phyloP scores from a whole-genome alignment of 1,140 invertebrate species.

The Drosophila serrata region DNA sequence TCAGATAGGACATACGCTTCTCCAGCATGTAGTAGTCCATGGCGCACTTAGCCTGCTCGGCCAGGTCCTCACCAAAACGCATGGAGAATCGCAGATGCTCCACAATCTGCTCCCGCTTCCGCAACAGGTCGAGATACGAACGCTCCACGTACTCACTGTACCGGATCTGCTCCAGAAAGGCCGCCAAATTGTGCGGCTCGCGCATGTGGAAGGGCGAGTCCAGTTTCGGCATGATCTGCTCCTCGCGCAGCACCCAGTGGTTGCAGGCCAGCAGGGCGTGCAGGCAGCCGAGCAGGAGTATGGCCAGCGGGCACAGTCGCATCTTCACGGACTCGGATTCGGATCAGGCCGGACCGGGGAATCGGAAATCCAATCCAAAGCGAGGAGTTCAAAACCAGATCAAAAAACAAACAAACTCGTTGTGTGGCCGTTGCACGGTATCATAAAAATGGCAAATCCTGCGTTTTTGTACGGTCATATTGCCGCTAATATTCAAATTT shows the following conservation, averaged over 20 bases:
- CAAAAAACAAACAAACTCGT: conserved; percentile 6
- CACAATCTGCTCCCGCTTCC: conserved; percentile 72
- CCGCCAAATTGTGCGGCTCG: conserved; percentile 92
- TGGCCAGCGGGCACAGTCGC: conserved; percentile 43
- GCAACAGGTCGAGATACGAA: conserved; percentile 69
- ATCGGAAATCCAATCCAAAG: conserved; percentile 11
- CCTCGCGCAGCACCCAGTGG: conserved; percentile 79
- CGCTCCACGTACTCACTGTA: conserved; percentile 79
- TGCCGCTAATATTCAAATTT: neutral
- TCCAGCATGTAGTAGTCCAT: conserved; percentile 77
- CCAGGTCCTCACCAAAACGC: conserved; percentile 73
- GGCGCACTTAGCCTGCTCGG: conserved; percentile 79
- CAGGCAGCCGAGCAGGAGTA: conserved; percentile 48
- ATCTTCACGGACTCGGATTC: conserved; percentile 25
- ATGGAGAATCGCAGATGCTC: conserved; percentile 76
- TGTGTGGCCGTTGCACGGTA: neutral
- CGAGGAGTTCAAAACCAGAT: neutral
- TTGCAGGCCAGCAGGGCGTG: conserved; percentile 67
- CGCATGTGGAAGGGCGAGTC: conserved; percentile 92
- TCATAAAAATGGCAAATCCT: neutral
- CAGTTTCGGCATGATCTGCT: conserved; percentile 85
- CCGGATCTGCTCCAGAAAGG: conserved; percentile 93
- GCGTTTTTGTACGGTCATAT: neutral
- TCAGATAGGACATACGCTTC: conserved; percentile 70
- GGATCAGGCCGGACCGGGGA: neutral